Evolutionary conservation across 2,797 vertebrate genomes (phyloP).

Genomic region (Brachyalestes nurse): DNA sequence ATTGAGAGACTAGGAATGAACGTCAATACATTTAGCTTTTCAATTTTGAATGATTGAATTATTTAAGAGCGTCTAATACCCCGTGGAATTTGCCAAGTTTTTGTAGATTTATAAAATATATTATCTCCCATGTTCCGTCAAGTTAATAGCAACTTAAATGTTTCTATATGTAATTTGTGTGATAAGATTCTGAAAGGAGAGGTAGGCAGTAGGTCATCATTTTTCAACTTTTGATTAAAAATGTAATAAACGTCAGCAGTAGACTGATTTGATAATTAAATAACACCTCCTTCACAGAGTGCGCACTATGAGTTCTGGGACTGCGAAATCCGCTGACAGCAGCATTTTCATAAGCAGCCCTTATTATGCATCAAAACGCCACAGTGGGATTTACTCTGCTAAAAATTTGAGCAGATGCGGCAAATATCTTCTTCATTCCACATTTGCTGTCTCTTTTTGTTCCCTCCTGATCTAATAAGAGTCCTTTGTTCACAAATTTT

Average conservation of each 20-base stretch:
- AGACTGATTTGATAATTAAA: constrained; percentile 74
- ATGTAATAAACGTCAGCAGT: constrained; percentile 69
- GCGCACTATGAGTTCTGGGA: constrained; percentile 49
- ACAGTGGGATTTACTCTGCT: constrained; percentile 22
- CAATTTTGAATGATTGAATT: constrained; percentile 9
- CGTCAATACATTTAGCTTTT: not conserved
- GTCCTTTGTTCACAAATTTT: not conserved
- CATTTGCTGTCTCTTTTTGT: not conserved
- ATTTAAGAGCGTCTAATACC: not conserved
- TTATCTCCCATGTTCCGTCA: constrained; percentile 24
- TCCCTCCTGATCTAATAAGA: not conserved
- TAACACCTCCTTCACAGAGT: constrained; percentile 57
- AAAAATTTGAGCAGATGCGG: constrained; percentile 25
- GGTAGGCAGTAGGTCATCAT: constrained; percentile 45
- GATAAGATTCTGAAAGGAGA: constrained; percentile 51
- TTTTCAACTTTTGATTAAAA: constrained; percentile 67
- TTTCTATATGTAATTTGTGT: constrained; percentile 35
- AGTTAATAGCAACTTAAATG: constrained; percentile 37
- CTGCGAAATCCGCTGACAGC: constrained; percentile 55
- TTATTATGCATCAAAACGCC: constrained; percentile 39
- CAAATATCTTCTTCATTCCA: constrained; percentile 8
- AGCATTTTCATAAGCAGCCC: constrained; percentile 56
- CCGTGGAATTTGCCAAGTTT: not conserved
- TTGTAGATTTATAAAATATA: not conserved
- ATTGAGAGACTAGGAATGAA: not conserved